Evolutionary conservation across 1,140 invertebrate genomes (phyloP).

Genomic region (Aethina tumida): DNA sequence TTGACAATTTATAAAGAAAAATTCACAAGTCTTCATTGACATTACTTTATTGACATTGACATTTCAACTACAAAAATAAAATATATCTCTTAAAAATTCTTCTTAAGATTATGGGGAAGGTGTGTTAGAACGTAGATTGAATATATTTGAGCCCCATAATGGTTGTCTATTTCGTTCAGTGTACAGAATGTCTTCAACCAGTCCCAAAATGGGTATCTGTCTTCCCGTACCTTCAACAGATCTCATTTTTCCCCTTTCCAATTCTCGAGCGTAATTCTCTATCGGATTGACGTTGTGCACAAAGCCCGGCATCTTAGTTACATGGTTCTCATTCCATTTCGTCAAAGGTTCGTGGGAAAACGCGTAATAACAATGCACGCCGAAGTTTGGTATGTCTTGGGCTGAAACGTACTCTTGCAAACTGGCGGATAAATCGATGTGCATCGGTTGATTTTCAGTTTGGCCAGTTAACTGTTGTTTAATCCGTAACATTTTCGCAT

Average conservation of each 20-base stretch:
- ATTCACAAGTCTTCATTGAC: not conserved
- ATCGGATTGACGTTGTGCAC: too few relatives aligned
- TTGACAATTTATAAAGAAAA: not conserved
- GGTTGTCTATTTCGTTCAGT: too few relatives aligned
- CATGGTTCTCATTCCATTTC: too few relatives aligned
- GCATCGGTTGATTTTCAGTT: slow-evolving; percentile 23
- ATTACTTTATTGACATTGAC: not conserved
- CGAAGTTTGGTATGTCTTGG: slow-evolving; percentile 37
- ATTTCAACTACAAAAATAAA: not conserved
- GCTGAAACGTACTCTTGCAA: slow-evolving; percentile 31
- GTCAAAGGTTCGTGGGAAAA: slow-evolving; percentile 33
- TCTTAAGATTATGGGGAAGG: too few relatives aligned
- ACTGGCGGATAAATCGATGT: slow-evolving; percentile 30
- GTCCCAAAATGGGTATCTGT: too few relatives aligned
- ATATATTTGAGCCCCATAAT: too few relatives aligned
- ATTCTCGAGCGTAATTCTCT: too few relatives aligned
- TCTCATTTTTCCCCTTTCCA: too few relatives aligned
- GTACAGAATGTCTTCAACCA: too few relatives aligned
- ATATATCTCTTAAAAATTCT: not conserved
- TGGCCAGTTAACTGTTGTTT: slow-evolving; percentile 14
- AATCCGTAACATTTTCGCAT: slow-evolving; percentile 15
- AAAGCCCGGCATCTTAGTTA: too few relatives aligned
- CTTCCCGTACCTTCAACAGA: too few relatives aligned
- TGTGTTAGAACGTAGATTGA: too few relatives aligned
- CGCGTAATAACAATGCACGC: slow-evolving; percentile 35